Base-by-base conservation (phyloP, 1,140 invertebrate genomes). In the Zaprionus kolodkinae region DNA sequence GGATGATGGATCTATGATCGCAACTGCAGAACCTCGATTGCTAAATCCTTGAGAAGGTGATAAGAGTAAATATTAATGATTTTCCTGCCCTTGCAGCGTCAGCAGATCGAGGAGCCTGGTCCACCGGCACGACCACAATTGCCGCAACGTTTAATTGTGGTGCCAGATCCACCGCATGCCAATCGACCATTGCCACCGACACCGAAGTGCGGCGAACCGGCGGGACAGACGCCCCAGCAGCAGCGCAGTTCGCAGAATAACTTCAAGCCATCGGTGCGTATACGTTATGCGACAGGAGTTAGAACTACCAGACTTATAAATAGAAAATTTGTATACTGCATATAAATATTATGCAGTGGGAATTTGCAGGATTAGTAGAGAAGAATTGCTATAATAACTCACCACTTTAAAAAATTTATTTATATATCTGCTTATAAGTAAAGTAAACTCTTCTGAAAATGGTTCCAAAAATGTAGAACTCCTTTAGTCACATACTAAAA, bases 121-220 rank as follows among this genome's bases (percentile, higher is more conserved):
- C 96, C 96, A 73, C 97, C 97, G 43, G 95, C 96, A 57, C 94
- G 97, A 91, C 97, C 97, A 57, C 95, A 97, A 56, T 95, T 98
- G 92, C 97, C 97, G 79, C 97, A 97, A 92, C 95, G 97, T 93
- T 94, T 98, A 81, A 97, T 97, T 91, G 96, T 96, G 93, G 95
- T 95, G 79, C 95, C 95, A 61, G 95, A 95, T 91, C 95, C 95
- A 76, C 94, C 94, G 87, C 92, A 93, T 75, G 92, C 92, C 78
- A 93, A 93, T 79, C 95, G 97, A 80, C 97, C 97, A 63, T 94
- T 98, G 78, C 97, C 97, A 52, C 97, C 97, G 17, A 97, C 97
- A 68, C 97, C 97, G 13, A 92, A 92, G 79, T 81, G 78, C 67
- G 76, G 83, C 25, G 76, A 91, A 81, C 93, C 93, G 70, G 74